These are phyloP conservation scores for Alsophila aescularia DNA, from an alignment of 2,888 invertebrate genomes.

Conservation along the genomic window DNA sequence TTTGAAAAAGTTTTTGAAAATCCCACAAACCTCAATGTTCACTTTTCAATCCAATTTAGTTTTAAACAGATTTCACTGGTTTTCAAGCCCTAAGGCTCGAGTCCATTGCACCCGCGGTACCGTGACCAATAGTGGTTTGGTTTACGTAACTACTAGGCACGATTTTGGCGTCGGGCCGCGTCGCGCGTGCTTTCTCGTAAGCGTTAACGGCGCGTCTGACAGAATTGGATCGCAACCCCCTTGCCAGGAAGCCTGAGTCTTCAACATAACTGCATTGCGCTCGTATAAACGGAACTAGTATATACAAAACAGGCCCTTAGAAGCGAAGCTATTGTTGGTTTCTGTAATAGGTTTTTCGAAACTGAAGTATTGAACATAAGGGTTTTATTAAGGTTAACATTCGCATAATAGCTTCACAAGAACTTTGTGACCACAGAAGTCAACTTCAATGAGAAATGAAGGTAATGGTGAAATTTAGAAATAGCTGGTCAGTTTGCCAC, in stretches of 20 bases:
- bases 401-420: no score
- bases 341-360: no score
- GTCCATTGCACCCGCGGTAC: slow-evolving; percentile 24
- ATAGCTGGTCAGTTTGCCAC: no score
- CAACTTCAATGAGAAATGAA: no score
- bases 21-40: slow-evolving; percentile 57
- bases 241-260: slow-evolving; percentile 41
- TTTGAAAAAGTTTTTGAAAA: not conserved
- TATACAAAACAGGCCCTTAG: no score
- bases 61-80: slow-evolving; percentile 40
- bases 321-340: no score
- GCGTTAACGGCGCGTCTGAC: slow-evolving; percentile 74
- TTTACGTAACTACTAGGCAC: slow-evolving; percentile 59
- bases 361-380: no score
- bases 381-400: no score
- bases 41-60: slow-evolving; percentile 38
- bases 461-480: no score
- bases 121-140: slow-evolving; percentile 30
- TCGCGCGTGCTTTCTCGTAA: slow-evolving; percentile 68
- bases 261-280: slow-evolving; percentile 78
- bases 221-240: slow-evolving; percentile 52
- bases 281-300: slow-evolving; percentile 40
- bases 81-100: slow-evolving; percentile 7
- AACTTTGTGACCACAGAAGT: no score
- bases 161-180: slow-evolving; percentile 38